Evolutionary conservation across 2,113 vertebrate genomes (phyloP), one percentile per base, ranked within the genome.

Genomic region (Pantherophis guttatus): DNA sequence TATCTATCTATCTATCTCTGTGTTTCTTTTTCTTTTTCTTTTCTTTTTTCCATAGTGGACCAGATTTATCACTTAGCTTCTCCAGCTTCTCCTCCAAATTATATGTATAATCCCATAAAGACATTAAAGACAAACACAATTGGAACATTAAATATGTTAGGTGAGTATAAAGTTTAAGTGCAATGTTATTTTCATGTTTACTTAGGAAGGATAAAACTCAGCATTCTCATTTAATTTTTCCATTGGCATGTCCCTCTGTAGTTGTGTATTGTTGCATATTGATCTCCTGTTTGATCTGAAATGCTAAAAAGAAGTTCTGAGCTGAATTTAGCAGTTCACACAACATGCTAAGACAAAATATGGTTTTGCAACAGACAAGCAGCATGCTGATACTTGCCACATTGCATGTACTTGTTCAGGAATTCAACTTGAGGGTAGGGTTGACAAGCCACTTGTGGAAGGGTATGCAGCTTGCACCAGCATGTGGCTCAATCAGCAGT

Each of bases 41-140:
- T 29, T 44, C 39, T 39, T 0, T 93, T 92, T 97, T 94, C 92
- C 91, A 53, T 95, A 99, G 99, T 99, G 97, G 99, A 99, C 94
- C 99, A 99, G 97, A 99, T 99, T 95, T 99, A 99, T 97, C 99
- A 99, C 93, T 97, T 99, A 93, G 99, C 99, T 0, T 99, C 99
- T 94, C 99, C 99, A 93, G 99, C 99, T 87, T 99, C 99, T 50
- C 99, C 99, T 93, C 99, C 99, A n/a, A 99, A 99, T 97, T 99
- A 99, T 97, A 99, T 99, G 99, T 99, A 99, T 96, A 99, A 99
- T 95, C 99, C 99, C 91, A 99, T 99, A 97, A 99, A 99, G 98
- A 99, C 99, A 0, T 96, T 99, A 50, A 99, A 99, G 97, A 99
- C 99, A 44, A 99, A 99, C 95, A 99, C 99, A 8, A 99, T 99